These are phyloP conservation scores for Rhyacophila evoluta DNA, from an alignment of 2,888 invertebrate species.

Conservation along the genomic window DNA sequence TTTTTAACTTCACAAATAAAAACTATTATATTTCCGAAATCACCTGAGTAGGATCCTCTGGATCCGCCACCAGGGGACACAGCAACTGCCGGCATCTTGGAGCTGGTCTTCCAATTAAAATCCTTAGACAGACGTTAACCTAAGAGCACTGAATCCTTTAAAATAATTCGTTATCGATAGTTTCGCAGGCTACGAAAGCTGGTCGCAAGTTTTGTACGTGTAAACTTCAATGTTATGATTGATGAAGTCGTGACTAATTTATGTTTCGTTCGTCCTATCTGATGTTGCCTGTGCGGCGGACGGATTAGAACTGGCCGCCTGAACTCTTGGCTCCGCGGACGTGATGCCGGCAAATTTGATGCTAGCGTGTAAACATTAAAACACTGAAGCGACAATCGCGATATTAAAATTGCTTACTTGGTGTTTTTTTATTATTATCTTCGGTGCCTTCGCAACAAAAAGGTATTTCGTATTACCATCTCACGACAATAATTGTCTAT, in stretches of 20 bases:
- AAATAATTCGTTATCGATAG: neutral
- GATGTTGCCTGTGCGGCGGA: conserved; percentile 12
- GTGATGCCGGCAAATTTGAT: neutral
- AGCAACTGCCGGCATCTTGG: conserved; percentile 43
- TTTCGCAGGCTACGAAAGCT: neutral
- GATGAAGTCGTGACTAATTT: neutral
- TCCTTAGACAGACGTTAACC: neutral
- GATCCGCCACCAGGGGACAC: conserved; percentile 16
- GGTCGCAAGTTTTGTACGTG: neutral
- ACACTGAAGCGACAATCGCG: conserved; percentile 7
- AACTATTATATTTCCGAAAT: neutral
- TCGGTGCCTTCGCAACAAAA: neutral
- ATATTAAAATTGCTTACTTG: neutral
- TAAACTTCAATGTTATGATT: neutral
- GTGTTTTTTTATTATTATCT: neutral
- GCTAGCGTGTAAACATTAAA: neutral
- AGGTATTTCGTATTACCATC: neutral
- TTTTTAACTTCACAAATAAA: neutral
- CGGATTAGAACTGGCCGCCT: conserved; percentile 2
- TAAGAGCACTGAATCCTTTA: neutral
- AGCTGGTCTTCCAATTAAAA: neutral
- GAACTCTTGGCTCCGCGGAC: neutral
- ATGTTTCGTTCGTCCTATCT: conserved; percentile 7
- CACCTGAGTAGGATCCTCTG: conserved; percentile 38
- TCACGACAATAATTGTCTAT: neutral